Evolutionary conservation across 1,140 invertebrate genomes (phyloP), one percentile per base, ranked within the genome.

Genomic region (Myzus persicae): DNA sequence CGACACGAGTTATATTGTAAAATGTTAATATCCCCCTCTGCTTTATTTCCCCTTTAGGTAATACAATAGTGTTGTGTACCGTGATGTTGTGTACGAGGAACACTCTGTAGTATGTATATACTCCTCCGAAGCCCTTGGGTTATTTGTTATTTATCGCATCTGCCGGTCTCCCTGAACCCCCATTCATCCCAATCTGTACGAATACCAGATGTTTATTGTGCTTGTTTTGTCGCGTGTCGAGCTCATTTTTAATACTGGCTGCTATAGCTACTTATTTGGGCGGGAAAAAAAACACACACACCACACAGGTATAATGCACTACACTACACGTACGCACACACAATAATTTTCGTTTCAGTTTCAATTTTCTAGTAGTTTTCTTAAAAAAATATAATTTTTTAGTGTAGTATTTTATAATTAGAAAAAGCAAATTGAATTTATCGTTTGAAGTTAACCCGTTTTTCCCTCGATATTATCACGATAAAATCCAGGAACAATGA

Each of bases 91-190:
- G 38, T 40, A 42, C 51, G 88, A 40, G 5, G 67, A 81, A 81
- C 67, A 91, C 90, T 91, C 91, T 51, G n/a, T 31, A 92, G 14
- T 84, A 48, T 81, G 36, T 90, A 67, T 67, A 76, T 76, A 76
- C 31, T 76, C 59, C 59, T 76, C n/a, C 14, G 59, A 44, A 82
- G 36, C 76, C 44, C 36, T 51, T 40, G 81, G 81, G 76, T 40
- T 40, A 51, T 85, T 93, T 93, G 91, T 93, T 93, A 85, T 93
- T 93, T 93, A 85, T 93, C 81, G 46, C 91, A 93, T 93, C 67
- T 93, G 91, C 91, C 22, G 46, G 38, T 90, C 51, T 59, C 88
- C 36, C 90, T 76, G 90, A 67, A 76, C 38, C 40, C 46, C 67
- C 91, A 48, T 84, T 84, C 91, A n/a, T 93, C 46, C 91, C 67